Evolutionary conservation across 2,797 vertebrate species (phyloP), one percentile per base, ranked within the genome.

Genomic region (Cottoperca gobio): DNA sequence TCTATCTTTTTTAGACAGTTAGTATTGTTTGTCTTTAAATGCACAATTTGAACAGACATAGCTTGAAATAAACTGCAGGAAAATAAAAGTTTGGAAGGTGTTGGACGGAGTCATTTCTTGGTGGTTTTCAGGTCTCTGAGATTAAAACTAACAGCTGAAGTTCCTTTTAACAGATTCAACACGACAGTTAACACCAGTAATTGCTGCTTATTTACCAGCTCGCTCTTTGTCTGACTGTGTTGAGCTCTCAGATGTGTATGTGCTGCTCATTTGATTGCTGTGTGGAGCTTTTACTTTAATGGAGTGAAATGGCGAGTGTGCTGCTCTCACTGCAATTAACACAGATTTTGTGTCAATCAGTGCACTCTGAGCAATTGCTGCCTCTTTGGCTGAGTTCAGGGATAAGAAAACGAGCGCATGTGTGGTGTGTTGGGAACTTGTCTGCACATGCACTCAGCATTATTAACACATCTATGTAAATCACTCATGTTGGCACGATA

Each of bases 311-410:
- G 68, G 31, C 17, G 12, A 54, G 10, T 37, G 48, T 69, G 40
- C 45, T 43, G 28, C 71, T 61, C 43, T 75, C 35, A 7, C 57
- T 70, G 76, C 79, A 88, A 76, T 83, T 80, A 63, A 83, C 55
- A 37, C 68, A 49, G 72, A 31, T 66, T 76, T 75, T 77, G 80
- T 69, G n/a, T 52, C 70, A 52, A 60, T 75, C 31, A 35, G 77
- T 84, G 90, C 90, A 93, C 87, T 93, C 82, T 85, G 81, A 83
- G 88, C 89, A 91, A 93, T 92, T 91, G 81, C 73, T 52, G 76
- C 39, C 62, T 80, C 76, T 91, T 89, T 80, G 58, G 76, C 50
- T 45, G 63, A 78, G 67, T 84, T 90, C 85, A 62, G 77, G 82
- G 82, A 87, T 89, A 93, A 90, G 90, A 65, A 88, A 79, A 83